Base-by-base conservation (phyloP, 1,140 invertebrate species). In the Danaus plexippus region DNA sequence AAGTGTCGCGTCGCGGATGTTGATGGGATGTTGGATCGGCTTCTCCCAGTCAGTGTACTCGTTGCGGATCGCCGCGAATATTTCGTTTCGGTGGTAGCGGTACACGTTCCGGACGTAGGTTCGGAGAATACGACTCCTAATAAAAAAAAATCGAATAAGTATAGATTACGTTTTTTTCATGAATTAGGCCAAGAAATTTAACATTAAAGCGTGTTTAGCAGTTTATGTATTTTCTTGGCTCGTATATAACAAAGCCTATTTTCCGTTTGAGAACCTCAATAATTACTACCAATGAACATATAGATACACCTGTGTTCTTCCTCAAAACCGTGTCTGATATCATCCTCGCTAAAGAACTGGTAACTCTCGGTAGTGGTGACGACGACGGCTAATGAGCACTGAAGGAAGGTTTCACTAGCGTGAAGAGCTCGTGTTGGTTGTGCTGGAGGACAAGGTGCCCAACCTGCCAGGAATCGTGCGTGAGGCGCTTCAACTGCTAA, bases 41-140 rank as follows among this genome's bases (percentile, higher is more conserved):
- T 95, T 93, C 75, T 94, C 93, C 95, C 95, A 97, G 81, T 97
- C 94, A 41, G 95, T 96, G 85, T 98, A 98, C 80, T 97, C 95
- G 87, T 97, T 97, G 32, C 94, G 88, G 9, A 98, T 91, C 9
- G 96, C 95, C 18, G 95, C 92, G 74, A 95, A 96, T 56, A 98
- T 97, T 85, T 98, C 96, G 86, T 96, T 96, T 63, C 96, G 89
- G 77, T 97, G 96, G 77, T 93, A 96, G 18, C 92, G 90, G 88
- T 94, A 96, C 32, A 94, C 90, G 89, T 97, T 98, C 60, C 96
- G 89, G 40, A 94, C 92, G 80, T 96, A 94, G 9, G 96, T 97
- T 41, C 95, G 89, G 18, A 94, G 85, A 51, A 94, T 89, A 11
- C 92, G 89, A 66, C 93, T 93, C 46, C 92, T 87, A 53, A 1